These are phyloP conservation scores for Eciton burchellii DNA, from an alignment of 1,140 invertebrate species.

Conservation along the genomic window DNA sequence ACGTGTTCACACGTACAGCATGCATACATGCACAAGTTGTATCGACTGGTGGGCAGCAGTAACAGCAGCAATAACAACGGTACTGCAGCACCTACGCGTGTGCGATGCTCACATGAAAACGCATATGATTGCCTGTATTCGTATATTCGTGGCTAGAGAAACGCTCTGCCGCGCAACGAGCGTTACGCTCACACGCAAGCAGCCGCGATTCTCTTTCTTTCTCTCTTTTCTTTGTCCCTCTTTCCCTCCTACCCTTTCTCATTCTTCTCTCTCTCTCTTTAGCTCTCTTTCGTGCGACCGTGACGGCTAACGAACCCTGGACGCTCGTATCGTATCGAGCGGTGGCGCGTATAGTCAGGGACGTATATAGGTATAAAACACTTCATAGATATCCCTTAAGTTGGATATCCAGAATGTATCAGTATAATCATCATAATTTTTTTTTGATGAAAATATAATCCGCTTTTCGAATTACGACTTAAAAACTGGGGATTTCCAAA, in stretches of 20 bases:
- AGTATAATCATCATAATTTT: too few relatives aligned
- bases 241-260: background rate
- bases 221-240: background rate
- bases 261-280: conserved; percentile 3
- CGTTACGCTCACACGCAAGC: conserved; percentile 46
- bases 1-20: conserved; percentile 36
- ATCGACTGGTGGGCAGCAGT: conserved; percentile 59
- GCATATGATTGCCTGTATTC: background rate
- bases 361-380: conserved; percentile 39
- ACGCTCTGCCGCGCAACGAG: conserved; percentile 39
- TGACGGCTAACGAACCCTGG: conserved; percentile 78
- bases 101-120: conserved; percentile 63
- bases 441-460: background rate
- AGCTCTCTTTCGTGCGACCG: conserved; percentile 67
- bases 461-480: too few relatives aligned
- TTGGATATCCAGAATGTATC: background rate
- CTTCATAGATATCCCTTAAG: background rate
- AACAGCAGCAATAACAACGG: conserved; percentile 33
- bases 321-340: conserved; percentile 74
- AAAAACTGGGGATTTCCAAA: too few relatives aligned
- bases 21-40: conserved; percentile 18
- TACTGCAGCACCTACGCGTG: conserved; percentile 59
- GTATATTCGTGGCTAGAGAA: conserved; percentile 57
- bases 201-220: conserved; percentile 51
- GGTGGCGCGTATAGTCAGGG: conserved; percentile 70